Percentiles rank a stretch among this genome's conserved stretches.
phyloP scores from a whole-genome alignment of 2,888 invertebrate species.

The Tolmerus cingulatus region DNA sequence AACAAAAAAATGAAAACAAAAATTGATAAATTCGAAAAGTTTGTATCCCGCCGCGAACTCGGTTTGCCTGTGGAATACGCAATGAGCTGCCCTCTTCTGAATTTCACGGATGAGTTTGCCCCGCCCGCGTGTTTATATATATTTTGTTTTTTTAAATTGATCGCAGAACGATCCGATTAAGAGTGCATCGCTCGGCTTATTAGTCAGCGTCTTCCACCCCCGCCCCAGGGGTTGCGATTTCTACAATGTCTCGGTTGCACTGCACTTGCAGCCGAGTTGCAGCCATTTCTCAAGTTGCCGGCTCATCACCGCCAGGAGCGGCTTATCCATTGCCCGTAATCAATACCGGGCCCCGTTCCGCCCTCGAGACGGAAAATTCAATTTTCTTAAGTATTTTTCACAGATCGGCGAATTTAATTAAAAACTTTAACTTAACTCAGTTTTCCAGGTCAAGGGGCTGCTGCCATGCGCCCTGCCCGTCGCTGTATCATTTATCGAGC shows the following conservation, averaged over 20 bases:
- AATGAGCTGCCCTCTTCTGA: neutral
- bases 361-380: conserved; percentile 33
- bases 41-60: neutral
- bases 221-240: neutral
- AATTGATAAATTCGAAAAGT: neutral
- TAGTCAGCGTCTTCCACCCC: neutral
- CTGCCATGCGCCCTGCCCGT: conserved; percentile 42
- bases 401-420: conserved; percentile 50
- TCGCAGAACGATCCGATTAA: neutral
- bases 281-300: conserved; percentile 8
- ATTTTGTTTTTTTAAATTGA: neutral
- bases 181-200: neutral
- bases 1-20: neutral
- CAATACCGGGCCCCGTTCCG: neutral
- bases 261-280: neutral
- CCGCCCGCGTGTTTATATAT: neutral
- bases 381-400: conserved; percentile 50
- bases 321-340: neutral
- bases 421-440: conserved; percentile 49
- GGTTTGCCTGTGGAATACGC: neutral
- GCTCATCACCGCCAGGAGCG: neutral
- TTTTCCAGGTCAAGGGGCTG: conserved; percentile 49
- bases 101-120: neutral
- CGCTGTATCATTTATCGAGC: conserved; percentile 45
- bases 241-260: neutral